phyloP scores from a whole-genome alignment of 2,888 invertebrate genomes.

The Itoplectis maculator region DNA sequence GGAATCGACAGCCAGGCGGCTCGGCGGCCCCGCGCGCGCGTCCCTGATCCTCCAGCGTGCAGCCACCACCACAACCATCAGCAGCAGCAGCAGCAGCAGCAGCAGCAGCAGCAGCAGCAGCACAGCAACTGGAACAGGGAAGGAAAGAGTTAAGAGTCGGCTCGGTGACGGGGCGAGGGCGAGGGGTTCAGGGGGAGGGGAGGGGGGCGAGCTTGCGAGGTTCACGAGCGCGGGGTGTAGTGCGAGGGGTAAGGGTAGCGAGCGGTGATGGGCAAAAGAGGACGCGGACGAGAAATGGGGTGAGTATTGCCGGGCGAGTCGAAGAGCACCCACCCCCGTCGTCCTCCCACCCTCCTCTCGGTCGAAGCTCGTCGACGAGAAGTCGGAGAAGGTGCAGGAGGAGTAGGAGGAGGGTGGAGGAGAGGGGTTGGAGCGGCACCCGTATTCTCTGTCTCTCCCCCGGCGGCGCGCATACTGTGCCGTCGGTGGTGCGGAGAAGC shows the following conservation, averaged over 20 bases:
- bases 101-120: constrained; percentile 65
- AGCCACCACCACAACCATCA: constrained; percentile 1
- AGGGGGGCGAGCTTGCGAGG: constrained; percentile 57
- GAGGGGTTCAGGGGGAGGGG: too few relatives aligned
- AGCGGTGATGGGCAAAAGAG: constrained; percentile 70
- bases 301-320: constrained; percentile 66
- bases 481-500: constrained; percentile 65
- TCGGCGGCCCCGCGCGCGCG: constrained; percentile 8
- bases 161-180: constrained; percentile 75
- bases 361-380: constrained; percentile 62
- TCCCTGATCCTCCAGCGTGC: constrained; percentile 47
- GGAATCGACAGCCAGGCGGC: constrained; percentile 53
- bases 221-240: constrained; percentile 59
- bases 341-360: constrained; percentile 57
- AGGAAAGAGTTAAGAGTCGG: constrained; percentile 82
- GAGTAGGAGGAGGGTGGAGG: constrained; percentile 68
- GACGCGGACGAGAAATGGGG: constrained; percentile 55
- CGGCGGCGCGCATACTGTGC: constrained; percentile 52
- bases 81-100: constrained; percentile 48
- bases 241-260: constrained; percentile 33
- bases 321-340: constrained; percentile 68
- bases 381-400: constrained; percentile 78
- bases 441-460: constrained; percentile 16
- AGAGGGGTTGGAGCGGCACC: constrained; percentile 60
- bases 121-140: constrained; percentile 76